Percentiles rank a stretch among this genome's conserved stretches.
Conservation (phyloP, 2,888 invertebrate genomes). For the Endotricha flammealis region DNA sequence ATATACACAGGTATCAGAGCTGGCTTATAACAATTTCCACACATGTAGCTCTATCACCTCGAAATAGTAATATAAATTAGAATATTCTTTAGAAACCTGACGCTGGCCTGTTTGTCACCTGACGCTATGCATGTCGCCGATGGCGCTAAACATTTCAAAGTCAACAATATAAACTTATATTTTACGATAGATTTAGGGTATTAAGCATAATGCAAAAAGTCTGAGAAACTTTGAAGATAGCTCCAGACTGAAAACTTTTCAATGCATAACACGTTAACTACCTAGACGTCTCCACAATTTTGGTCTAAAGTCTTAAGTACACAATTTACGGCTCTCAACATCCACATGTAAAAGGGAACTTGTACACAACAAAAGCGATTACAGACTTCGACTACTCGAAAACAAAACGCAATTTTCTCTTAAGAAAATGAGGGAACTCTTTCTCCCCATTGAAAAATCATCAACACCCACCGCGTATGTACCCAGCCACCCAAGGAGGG, state of each 20-base stretch:
- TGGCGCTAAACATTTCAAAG: too few species aligned
- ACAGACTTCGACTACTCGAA: constrained; percentile 78
- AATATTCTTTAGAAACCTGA: too few species aligned
- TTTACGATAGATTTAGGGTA: too few species aligned
- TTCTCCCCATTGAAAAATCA: constrained; percentile 79
- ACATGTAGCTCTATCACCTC: too few species aligned
- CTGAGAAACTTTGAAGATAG: constrained; percentile 12
- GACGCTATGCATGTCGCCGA: too few species aligned
- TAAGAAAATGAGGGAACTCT: constrained; percentile 79
- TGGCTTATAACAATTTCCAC: too few species aligned
- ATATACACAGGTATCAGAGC: too few species aligned
- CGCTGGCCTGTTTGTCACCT: too few species aligned
- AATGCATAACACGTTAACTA: constrained; percentile 53
- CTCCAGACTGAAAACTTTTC: constrained; percentile 28
- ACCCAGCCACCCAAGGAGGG: constrained; percentile 49
- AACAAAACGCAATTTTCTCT: constrained; percentile 79
- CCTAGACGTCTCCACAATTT: constrained; percentile 51
- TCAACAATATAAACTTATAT: too few species aligned
- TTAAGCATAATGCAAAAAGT: constrained; percentile 12
- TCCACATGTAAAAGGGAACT: constrained; percentile 67
- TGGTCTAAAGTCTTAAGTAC: constrained; percentile 65
- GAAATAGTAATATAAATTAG: too few species aligned
- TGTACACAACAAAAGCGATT: constrained; percentile 76
- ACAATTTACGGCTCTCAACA: constrained; percentile 61
- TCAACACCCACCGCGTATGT: constrained; percentile 77